These are phyloP conservation scores for Heterodera schachtii DNA, from an alignment of 1,140 invertebrate species.

Conservation along the genomic window DNA sequence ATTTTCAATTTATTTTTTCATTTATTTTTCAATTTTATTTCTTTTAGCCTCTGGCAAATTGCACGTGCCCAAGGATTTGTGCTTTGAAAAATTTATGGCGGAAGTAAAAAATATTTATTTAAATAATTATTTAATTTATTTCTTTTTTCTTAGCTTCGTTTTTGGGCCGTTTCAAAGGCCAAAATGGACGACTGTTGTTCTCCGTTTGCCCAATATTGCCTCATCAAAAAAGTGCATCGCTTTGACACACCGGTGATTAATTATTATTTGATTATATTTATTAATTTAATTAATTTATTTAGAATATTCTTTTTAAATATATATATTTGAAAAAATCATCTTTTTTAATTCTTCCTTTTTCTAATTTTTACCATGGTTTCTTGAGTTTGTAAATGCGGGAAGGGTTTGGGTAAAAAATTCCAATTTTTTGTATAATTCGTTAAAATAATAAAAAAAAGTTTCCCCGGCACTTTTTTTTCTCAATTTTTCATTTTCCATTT, in stretches of 20 bases:
- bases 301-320: no score
- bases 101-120: constrained; percentile 42
- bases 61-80: constrained; percentile 64
- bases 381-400: no score
- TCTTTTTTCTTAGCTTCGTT: constrained; percentile 47
- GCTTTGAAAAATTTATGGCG: constrained; percentile 65
- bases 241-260: constrained; percentile 18
- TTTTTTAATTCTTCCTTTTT: no score
- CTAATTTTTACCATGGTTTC: no score
- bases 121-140: neutral
- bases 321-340: no score
- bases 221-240: constrained; percentile 34
- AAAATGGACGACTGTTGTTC: constrained; percentile 65
- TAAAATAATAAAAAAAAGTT: no score
- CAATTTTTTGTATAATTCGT: no score
- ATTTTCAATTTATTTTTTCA: neutral
- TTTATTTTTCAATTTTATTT: neutral
- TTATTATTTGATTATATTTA: neutral
- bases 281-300: neutral
- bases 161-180: constrained; percentile 63
- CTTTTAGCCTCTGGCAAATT: constrained; percentile 58
- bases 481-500: constrained; percentile 18
- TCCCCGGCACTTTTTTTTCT: neutral
- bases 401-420: no score
- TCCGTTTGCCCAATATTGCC: constrained; percentile 62